Conservation (phyloP, 1,140 invertebrate species). For the Drosophila dunni region DNA sequence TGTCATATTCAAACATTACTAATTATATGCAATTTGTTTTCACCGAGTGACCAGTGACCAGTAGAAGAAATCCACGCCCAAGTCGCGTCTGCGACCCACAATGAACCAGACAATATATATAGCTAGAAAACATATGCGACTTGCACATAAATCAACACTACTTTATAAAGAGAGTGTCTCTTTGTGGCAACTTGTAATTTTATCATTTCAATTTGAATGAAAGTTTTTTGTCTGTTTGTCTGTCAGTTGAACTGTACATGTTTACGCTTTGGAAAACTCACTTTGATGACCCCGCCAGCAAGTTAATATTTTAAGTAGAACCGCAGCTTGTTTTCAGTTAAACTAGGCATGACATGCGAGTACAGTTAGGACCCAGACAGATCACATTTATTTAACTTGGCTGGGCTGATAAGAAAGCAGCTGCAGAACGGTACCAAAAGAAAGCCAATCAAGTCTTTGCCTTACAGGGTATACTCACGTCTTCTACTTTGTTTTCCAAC, state of each 20-base stretch:
- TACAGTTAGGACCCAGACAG: slow-evolving; percentile 18
- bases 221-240: slow-evolving; percentile 33
- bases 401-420: no score
- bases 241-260: slow-evolving; percentile 22
- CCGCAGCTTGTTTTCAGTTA: slow-evolving; percentile 28
- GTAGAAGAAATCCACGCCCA: background rate
- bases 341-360: slow-evolving; percentile 43
- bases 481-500: background rate
- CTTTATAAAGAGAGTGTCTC: slow-evolving; percentile 12
- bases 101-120: slow-evolving; percentile 29
- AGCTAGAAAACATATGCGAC: slow-evolving; percentile 1
- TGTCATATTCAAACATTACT: slow-evolving; percentile 6
- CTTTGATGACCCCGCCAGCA: slow-evolving; percentile 21
- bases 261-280: slow-evolving; percentile 35
- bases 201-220: slow-evolving; percentile 45
- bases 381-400: background rate
- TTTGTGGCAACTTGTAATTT: slow-evolving; percentile 34
- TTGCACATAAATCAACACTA: slow-evolving; percentile 43
- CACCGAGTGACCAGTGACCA: slow-evolving; percentile 23
- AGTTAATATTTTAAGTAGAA: slow-evolving; percentile 41
- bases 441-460: no score
- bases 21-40: slow-evolving; percentile 62
- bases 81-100: slow-evolving; percentile 31
- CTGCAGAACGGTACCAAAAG: no score
- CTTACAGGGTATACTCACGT: no score